Evolutionary conservation across 1,140 invertebrate species (phyloP), one percentile per base, ranked within the genome.

Genomic region (Polyergus mexicanus): DNA sequence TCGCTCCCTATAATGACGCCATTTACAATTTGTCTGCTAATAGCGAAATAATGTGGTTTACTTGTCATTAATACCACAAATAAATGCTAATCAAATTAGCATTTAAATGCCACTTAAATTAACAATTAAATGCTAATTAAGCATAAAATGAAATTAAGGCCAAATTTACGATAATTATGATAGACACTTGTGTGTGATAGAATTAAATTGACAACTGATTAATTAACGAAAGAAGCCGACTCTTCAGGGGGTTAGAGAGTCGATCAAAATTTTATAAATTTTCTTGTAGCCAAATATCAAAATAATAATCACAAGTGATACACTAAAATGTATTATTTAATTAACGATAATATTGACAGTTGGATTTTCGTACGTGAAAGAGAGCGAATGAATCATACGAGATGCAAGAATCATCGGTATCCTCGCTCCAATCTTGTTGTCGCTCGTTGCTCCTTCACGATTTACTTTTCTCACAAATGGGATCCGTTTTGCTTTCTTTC

Each of bases 11-110:
- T 81, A 72, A 72, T 68, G 38, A 60, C 10, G 68, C 41, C 68
- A 83, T 83, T 83, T 80, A 80, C 47, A 72, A 83, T 72, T 60
- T 16, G 68, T 62, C 58, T n/a, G 51, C 78, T 83, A 72, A 83
- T 83, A 83, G 54, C 68, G 22, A 47, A 60, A 83, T 81, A 83
- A 72, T 60, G 54, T 60, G 22, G 68, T 72, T 83, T 72, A 22
- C 72, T 83, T 47, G 62, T 38, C 47, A 80, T 80, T 80, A 80
- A 80, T 78, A 35, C 68, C 22, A 32, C 25, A 54, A 35, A 66
- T 19, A 32, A 38, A 68, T 68, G 32, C 35, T 44, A 72, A 81
- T 81, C 32, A 22, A 83, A 72, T 51, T 16, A 5, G 47, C 47
- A 51, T 51, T 51, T 19, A 51, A 51, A 51, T 51, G 47, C 47